Conservation (phyloP, 35 echinoderm and acorn worm species). For the Heliocidaris erythrogramma region DNA sequence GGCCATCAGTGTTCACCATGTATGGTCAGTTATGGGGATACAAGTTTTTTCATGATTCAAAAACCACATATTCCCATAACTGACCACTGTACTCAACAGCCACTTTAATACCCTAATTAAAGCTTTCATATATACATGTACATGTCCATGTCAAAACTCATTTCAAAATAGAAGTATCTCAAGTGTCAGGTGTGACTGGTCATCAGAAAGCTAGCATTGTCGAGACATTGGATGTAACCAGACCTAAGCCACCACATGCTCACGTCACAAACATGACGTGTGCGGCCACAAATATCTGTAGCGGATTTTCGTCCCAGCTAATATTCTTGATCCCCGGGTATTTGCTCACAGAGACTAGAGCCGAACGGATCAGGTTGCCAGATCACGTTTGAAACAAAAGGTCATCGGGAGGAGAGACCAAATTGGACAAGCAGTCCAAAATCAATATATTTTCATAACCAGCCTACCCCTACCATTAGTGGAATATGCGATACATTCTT, state of each 20-base stretch:
- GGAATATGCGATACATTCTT: background rate
- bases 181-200: too few species aligned
- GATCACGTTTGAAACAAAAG: slow-evolving; percentile 40
- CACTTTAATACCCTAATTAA: too few species aligned
- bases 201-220: too few species aligned
- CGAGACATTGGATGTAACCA: background rate
- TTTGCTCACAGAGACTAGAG: slow-evolving; percentile 4
- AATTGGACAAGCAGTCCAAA: background rate
- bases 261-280: slow-evolving; percentile 5
- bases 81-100: too few species aligned
- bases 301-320: background rate
- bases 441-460: slow-evolving; percentile 41
- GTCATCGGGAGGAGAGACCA: background rate
- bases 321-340: slow-evolving; percentile 11
- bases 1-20: too few species aligned
- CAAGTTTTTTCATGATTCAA: too few species aligned
- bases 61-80: too few species aligned
- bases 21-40: too few species aligned
- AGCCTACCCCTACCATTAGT: slow-evolving; percentile 8
- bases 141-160: too few species aligned
- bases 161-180: too few species aligned
- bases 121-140: too few species aligned
- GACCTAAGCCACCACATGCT: background rate
- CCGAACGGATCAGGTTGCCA: background rate
- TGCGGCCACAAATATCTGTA: background rate